Conservation (phyloP, 2,113 vertebrate species). For the Chiloscyllium plagiosum region DNA sequence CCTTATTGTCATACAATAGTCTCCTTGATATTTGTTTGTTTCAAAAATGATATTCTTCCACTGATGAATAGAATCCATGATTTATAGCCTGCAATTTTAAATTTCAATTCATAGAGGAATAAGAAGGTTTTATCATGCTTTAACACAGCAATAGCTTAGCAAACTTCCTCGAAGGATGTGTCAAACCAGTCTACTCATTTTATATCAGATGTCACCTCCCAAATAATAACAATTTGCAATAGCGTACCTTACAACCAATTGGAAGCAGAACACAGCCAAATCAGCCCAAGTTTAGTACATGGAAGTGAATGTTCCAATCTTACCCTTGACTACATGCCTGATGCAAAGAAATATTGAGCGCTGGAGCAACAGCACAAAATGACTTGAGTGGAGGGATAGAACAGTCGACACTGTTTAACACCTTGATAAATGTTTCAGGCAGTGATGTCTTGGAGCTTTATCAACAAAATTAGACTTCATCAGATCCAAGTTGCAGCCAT, state of each 20-base stretch:
- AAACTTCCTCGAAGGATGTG: neutral
- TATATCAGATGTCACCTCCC: neutral
- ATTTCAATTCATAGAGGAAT: neutral
- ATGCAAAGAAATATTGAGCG: neutral
- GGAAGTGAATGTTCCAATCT: neutral
- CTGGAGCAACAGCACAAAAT: neutral
- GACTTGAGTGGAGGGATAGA: neutral
- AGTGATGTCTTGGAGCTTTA: neutral
- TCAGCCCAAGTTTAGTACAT: neutral
- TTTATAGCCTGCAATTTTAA: neutral
- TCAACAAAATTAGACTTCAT: neutral
- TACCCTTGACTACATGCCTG: constrained; percentile 5
- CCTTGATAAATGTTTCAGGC: neutral
- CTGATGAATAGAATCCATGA: neutral
- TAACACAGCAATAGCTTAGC: neutral
- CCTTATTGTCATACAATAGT: neutral
- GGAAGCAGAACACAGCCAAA: neutral
- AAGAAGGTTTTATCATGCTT: neutral
- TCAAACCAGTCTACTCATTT: neutral
- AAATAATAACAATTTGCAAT: neutral
- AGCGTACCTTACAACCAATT: neutral
- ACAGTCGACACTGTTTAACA: constrained; percentile 11
- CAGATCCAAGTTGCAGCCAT: neutral
- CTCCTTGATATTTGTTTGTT: neutral
- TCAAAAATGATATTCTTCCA: neutral